Evolutionary conservation across 2,888 invertebrate genomes (phyloP), one percentile per base, ranked within the genome.

Genomic region (Cosmia trapezina): DNA sequence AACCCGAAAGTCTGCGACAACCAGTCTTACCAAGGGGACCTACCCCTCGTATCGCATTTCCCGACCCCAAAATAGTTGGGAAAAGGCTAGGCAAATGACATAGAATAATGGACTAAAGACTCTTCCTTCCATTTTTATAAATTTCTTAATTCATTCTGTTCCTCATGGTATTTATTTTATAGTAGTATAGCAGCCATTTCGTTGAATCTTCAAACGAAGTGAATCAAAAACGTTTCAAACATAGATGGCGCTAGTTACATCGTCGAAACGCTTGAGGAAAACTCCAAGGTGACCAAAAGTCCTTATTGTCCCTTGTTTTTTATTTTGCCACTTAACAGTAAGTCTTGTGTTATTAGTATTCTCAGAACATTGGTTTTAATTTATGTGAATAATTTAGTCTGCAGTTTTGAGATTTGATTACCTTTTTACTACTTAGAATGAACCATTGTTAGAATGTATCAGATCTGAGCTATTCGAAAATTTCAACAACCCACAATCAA

Each of bases 171-270:
- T 12, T 7, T n/a, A 7, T 2, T 33, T 7, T 2, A 14, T 22
- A 41, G 4, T 22, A 37, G 4, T 9, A 22, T 11, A 37, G 6
- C 11, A 14, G 5, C 45, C 5, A 51, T 17, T 43, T 12, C 37
- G 8, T 61, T 14, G 11, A 14, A 53, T 56, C 4, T 49, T 47
- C 45, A 33, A 47, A 65, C 37, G 28, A 41, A 51, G 22, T 47
- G 11, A 22, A 56, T 47, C 14, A 12, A 12, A 19, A 22, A 22
- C 6, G 22, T 22, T 69, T 57, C 43, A 6, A 71, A 61, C 53
- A 79, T 19, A 84, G 84, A 84, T 86, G 86, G 76, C 84, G 84
- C 68, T 81, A 79, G 57, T 67, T 57, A 60, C 62, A 70, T 11
- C 49, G 37, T 79, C 33, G 59, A 41, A 47, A 28, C 57, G 19